Percentiles rank a stretch among this genome's conserved stretches.
Evolutionary conservation across 1,140 invertebrate genomes (phyloP).

Genomic region (Liolophura sinensis): DNA sequence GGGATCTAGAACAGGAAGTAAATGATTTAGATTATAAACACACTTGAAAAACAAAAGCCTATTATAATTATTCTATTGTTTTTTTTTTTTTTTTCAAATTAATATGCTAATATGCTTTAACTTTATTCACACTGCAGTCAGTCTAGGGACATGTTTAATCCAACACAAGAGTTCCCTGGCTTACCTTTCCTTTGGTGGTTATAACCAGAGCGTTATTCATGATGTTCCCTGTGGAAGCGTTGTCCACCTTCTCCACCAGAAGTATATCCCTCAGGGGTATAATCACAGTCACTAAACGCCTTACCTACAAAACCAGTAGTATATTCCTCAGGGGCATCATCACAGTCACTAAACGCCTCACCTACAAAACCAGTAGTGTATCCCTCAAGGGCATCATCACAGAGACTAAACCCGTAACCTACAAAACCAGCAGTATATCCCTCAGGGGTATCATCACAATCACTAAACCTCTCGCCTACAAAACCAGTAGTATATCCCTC

Average conservation of each 20-base stretch:
- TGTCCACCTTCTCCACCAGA: slow-evolving; percentile 74
- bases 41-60: not conserved
- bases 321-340: slow-evolving; percentile 20
- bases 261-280: slow-evolving; percentile 83
- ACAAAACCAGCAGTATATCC: slow-evolving; percentile 20
- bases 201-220: slow-evolving; percentile 84
- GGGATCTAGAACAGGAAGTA: not conserved
- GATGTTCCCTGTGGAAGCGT: slow-evolving; percentile 58
- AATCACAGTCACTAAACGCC: slow-evolving; percentile 80
- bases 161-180: not conserved
- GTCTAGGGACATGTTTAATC: not conserved
- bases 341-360: slow-evolving; percentile 65
- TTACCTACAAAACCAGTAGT: slow-evolving; percentile 66
- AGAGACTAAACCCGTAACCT: slow-evolving; percentile 82
- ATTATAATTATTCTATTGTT: not conserved
- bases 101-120: not conserved
- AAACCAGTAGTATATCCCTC: slow-evolving; percentile 74
- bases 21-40: not conserved
- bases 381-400: slow-evolving; percentile 88
- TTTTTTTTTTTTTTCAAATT: not conserved
- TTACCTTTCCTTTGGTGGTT: slow-evolving; percentile 72
- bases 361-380: slow-evolving; percentile 73
- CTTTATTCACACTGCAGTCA: not conserved
- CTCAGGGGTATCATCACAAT: slow-evolving; percentile 39
- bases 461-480: slow-evolving; percentile 70